Percentiles rank a stretch among this genome's conserved stretches.
Conservation (phyloP, 1,140 invertebrate species). For the Drosophila busckii region DNA sequence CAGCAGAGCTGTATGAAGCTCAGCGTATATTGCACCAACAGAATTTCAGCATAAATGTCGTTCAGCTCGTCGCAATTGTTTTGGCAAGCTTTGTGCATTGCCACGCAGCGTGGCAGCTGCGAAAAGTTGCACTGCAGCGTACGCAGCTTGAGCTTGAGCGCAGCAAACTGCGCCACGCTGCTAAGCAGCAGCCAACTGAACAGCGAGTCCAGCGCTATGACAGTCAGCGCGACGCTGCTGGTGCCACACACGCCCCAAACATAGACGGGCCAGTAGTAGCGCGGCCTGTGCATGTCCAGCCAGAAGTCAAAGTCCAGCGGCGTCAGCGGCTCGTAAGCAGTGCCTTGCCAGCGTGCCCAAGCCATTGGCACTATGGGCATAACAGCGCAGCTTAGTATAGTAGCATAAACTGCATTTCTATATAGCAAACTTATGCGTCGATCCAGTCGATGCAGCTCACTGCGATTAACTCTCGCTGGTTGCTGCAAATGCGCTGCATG, state of each 20-base stretch:
- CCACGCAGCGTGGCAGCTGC: slow-evolving; percentile 21
- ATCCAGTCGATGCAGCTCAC: too few relatives aligned
- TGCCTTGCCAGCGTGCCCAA: background rate
- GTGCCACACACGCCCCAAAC: slow-evolving; percentile 30
- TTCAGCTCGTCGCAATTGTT: slow-evolving; percentile 29
- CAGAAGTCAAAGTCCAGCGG: slow-evolving; percentile 50
- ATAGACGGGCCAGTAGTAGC: slow-evolving; percentile 40
- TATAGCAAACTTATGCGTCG: too few relatives aligned
- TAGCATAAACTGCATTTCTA: too few relatives aligned
- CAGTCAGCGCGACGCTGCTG: slow-evolving; percentile 13
- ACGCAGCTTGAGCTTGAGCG: slow-evolving; percentile 35
- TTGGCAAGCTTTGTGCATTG: slow-evolving; percentile 30
- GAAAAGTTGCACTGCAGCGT: background rate
- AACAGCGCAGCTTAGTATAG: too few relatives aligned
- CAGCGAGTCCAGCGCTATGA: slow-evolving; percentile 34
- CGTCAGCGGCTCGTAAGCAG: slow-evolving; percentile 25
- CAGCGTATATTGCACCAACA: slow-evolving; percentile 47
- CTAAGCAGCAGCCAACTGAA: slow-evolving; percentile 51
- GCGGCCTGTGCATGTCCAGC: slow-evolving; percentile 19
- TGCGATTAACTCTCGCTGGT: too few relatives aligned
- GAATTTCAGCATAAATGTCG: slow-evolving; percentile 34
- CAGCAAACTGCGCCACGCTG: slow-evolving; percentile 39
- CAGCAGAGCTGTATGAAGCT: slow-evolving; percentile 50
- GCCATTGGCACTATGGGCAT: slow-evolving; percentile 20
- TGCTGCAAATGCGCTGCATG: too few relatives aligned